Conservation (phyloP, 23 tunicate genomes). For the Halocynthia aurantium region DNA sequence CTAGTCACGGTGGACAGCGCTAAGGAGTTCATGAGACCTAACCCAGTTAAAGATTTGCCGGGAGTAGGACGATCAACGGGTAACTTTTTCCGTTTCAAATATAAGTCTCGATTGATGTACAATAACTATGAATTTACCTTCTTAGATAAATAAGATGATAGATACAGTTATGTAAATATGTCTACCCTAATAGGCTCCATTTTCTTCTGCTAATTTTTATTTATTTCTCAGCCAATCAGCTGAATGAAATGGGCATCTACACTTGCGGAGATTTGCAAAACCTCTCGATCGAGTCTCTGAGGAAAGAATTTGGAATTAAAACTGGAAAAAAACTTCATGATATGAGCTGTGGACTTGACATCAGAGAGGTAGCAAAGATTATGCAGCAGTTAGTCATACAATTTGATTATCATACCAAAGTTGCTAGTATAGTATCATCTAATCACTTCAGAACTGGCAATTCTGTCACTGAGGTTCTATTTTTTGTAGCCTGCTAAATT, state of each 20-base stretch:
- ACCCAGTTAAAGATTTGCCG: constrained; percentile 69
- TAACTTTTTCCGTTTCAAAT: neutral
- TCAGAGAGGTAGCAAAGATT: constrained; percentile 36
- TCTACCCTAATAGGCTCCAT: too few species aligned
- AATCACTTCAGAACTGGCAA: too few species aligned
- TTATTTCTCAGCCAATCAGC: constrained; percentile 31
- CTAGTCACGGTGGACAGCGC: constrained; percentile 36
- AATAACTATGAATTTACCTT: too few species aligned
- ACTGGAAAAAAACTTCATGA: constrained; percentile 69
- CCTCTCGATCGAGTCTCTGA: constrained; percentile 18
- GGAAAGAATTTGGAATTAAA: constrained; percentile 78
- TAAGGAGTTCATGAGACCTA: constrained; percentile 38
- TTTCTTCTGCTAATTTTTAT: too few species aligned
- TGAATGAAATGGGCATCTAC: constrained; percentile 46
- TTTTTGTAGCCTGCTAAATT: too few species aligned
- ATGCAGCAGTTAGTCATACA: too few species aligned
- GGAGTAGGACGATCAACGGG: constrained; percentile 85
- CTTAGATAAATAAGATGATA: too few species aligned
- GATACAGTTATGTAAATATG: too few species aligned
- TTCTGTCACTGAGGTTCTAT: too few species aligned
- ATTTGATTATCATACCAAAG: too few species aligned
- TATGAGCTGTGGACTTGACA: constrained; percentile 65
- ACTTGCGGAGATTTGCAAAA: constrained; percentile 64
- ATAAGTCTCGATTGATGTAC: neutral
- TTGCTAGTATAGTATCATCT: too few species aligned